Base-by-base conservation (phyloP, 2,113 vertebrate genomes). In the Campylomormyrus numenius region DNA sequence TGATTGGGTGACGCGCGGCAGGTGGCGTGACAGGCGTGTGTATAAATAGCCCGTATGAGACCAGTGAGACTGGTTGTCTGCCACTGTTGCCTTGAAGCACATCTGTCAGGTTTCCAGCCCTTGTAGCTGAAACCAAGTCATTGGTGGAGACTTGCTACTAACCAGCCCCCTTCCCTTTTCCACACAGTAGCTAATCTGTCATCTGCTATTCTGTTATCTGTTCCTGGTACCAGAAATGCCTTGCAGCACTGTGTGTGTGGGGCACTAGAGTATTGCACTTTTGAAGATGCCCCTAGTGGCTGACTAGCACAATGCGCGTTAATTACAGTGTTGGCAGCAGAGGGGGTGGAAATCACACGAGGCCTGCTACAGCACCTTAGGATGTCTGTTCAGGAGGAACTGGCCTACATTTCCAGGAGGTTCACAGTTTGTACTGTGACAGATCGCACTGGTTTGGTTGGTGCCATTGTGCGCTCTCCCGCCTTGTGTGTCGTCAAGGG, bases 1-100 rank as follows among this genome's bases (percentile, higher is more conserved):
- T 91, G 89, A 90, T 91, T 91, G 89, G 74, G 89, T 91, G 62
- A 85, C n/a, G 21, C 21, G 87, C 83, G 66, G 89, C 80, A 90
- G 89, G 89, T 80, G 53, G 50, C 83, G 46, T 89, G 87, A 91
- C 89, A 70, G 66, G 35, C 53, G 85, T 85, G n/a, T 50, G n/a
- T 91, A 91, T 90, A 91, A 89, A 90, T 91, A 91, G 90, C 85
- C 58, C 5, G 83, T 42, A 42, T 58, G 52, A 87, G 19, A 49
- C 84, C 27, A 53, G 49, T 88, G 42, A 10, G 74, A 58, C 90
- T 88, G 88, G 86, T 90, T 90, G 89, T 46, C 90, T 87, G 84
- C 83, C 86, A 35, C 66, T 17, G 80, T 45, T 49, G 88, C 87
- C 90, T 85, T 86, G 70, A 87, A 92, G 90, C 90, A 90, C 89